These are phyloP conservation scores for Pelvicachromis taeniatus DNA, from an alignment of 2,113 vertebrate genomes.

Conservation along the genomic window DNA sequence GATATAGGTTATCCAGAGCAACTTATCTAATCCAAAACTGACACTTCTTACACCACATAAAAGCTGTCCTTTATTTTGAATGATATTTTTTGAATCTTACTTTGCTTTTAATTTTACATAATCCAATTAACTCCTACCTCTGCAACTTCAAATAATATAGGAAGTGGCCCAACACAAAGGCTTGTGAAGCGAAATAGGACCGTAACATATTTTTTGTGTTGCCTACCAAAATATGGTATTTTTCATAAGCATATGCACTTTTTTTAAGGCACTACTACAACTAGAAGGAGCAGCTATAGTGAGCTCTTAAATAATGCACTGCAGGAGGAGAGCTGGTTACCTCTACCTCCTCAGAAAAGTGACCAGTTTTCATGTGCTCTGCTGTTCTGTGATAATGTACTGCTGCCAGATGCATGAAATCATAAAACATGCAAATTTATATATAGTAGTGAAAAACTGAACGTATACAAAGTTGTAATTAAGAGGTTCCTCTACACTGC, in stretches of 20 bases:
- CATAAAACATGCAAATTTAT: background rate
- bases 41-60: background rate
- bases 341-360: background rate
- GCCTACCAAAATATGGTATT: background rate
- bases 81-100: background rate
- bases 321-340: background rate
- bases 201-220: background rate
- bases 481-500: background rate
- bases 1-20: background rate
- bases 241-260: background rate
- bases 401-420: background rate
- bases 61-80: background rate
- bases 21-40: background rate
- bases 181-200: background rate
- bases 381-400: background rate
- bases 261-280: background rate
- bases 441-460: background rate
- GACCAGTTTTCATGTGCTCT: background rate
- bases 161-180: background rate
- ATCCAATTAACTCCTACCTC: background rate
- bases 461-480: background rate
- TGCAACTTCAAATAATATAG: background rate
- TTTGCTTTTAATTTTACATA: background rate
- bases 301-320: background rate
- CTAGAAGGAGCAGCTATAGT: background rate